Conservation (phyloP, 2,797 vertebrate genomes). For the Platalea minor region DNA sequence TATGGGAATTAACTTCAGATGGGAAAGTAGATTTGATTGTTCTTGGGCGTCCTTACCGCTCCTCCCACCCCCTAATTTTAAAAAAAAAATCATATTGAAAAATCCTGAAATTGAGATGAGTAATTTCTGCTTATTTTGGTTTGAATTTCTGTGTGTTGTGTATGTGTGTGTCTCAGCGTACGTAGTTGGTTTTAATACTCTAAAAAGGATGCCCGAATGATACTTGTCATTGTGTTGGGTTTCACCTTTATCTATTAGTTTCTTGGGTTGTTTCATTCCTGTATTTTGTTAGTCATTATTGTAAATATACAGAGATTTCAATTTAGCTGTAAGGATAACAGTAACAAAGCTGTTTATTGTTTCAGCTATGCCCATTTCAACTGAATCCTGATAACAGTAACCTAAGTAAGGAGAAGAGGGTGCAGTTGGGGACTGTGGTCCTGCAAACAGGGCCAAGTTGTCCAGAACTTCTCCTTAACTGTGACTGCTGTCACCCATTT, state of each 20-base stretch:
- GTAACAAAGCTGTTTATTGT: neutral
- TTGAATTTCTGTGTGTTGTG: neutral
- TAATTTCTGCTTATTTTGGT: neutral
- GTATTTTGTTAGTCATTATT: neutral
- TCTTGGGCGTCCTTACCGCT: neutral
- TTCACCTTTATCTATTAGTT: neutral
- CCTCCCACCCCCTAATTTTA: neutral
- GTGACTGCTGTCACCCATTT: neutral
- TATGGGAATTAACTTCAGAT: neutral
- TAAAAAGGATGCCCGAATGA: neutral
- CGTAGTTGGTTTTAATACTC: neutral
- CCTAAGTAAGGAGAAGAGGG: neutral
- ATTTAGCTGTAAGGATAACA: neutral
- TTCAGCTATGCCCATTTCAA: neutral
- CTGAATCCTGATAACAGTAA: neutral
- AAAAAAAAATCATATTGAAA: neutral
- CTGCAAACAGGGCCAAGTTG: neutral
- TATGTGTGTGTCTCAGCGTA: neutral
- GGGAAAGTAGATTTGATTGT: neutral
- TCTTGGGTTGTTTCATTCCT: neutral
- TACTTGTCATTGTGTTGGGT: neutral
- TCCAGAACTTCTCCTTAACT: neutral
- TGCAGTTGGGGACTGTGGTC: neutral
- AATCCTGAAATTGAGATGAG: neutral
- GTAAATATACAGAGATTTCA: neutral